phyloP scores from a whole-genome alignment of 2,113 vertebrate genomes.

The Thermophis baileyi region DNA sequence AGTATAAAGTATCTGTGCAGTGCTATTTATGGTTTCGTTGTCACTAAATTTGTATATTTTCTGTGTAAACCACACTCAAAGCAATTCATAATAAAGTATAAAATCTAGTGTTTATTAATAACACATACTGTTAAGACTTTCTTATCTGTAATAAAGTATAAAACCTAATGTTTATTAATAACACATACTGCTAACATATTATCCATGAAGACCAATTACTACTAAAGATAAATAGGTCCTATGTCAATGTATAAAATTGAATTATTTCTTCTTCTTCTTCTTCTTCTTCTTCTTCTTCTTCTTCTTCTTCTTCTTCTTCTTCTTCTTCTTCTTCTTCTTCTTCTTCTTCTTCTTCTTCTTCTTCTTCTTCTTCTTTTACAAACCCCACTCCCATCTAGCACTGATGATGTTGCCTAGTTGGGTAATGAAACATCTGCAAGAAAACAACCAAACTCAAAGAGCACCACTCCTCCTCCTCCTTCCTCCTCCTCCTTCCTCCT shows the following conservation, averaged over 20 bases:
- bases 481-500: not conserved
- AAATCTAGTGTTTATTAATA: not conserved
- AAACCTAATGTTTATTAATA: not conserved
- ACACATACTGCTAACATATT: not conserved
- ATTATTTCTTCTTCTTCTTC: no score
- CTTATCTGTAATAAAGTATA: not conserved
- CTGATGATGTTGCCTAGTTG: no score
- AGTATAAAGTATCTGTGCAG: not conserved
- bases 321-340: not conserved
- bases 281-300: no score
- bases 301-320: not conserved
- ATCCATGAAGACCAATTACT: not conserved
- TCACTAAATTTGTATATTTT: not conserved
- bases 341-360: not conserved
- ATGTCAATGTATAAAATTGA: not conserved
- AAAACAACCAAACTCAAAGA: no score
- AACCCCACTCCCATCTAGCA: no score
- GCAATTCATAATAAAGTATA: not conserved
- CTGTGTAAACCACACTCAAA: not conserved
- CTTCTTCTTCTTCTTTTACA: not conserved
- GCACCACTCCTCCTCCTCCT: no score
- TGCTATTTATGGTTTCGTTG: not conserved
- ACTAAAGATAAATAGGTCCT: not conserved
- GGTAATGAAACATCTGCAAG: no score
- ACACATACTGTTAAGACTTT: not conserved